Percentiles rank a stretch among this genome's conserved stretches.
Conservation (phyloP, 1,140 invertebrate genomes). For the Sycobia sp. region DNA sequence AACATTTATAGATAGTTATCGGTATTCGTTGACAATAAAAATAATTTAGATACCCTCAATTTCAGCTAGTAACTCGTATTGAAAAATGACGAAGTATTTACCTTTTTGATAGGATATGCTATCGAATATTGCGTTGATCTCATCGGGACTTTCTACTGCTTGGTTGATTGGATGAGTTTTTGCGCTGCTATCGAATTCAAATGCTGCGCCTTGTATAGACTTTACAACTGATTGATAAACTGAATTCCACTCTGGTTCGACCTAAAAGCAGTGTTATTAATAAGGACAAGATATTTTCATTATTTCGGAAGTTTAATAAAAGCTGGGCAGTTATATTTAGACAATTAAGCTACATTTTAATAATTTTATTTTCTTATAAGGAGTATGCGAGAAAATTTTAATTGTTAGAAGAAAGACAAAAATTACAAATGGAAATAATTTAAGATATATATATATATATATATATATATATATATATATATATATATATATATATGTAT, state of each 20-base stretch:
- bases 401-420: no score
- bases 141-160: conserved; percentile 70
- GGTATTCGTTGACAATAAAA: conserved; percentile 1
- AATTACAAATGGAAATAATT: no score
- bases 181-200: conserved; percentile 69
- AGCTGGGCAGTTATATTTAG: no score
- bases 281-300: no score
- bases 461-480: no score
- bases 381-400: no score
- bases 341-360: no score
- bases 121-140: conserved; percentile 81
- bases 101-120: conserved; percentile 77
- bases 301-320: no score
- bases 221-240: conserved; percentile 78
- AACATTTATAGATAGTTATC: conserved; percentile 26
- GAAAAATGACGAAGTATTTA: conserved; percentile 43
- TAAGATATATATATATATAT: no score
- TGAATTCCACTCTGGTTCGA: conserved; percentile 73
- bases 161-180: conserved; percentile 78
- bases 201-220: conserved; percentile 68
- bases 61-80: neutral
- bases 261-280: conserved; percentile 47
- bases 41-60: conserved; percentile 20
- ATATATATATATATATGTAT: no score
- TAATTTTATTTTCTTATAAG: no score